These are phyloP conservation scores for Nothura maculosa DNA, from an alignment of 2,797 vertebrate genomes.

Conservation along the genomic window DNA sequence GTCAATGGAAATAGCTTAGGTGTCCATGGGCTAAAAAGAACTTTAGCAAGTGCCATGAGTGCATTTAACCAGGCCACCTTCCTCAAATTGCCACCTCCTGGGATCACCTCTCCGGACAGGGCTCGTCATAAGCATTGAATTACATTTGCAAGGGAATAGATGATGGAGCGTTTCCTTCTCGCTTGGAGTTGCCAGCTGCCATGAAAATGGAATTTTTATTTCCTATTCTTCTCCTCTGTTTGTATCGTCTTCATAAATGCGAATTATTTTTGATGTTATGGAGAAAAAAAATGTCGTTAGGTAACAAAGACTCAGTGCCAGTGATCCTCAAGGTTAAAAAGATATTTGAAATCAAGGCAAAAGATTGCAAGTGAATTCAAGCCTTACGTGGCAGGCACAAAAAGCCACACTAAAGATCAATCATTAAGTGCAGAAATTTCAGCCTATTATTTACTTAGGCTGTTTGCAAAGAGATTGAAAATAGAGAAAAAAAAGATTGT, in stretches of 20 bases:
- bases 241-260: conserved; percentile 32
- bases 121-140: background rate
- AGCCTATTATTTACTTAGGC: conserved; percentile 4
- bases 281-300: conserved; percentile 59
- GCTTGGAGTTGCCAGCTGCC: conserved; percentile 27
- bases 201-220: conserved; percentile 59
- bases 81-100: background rate
- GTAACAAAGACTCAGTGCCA: conserved; percentile 61
- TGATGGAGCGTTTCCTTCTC: conserved; percentile 29
- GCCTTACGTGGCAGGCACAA: conserved; percentile 28
- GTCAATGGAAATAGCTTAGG: background rate
- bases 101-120: background rate
- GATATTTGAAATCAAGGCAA: conserved; percentile 65
- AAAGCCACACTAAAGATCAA: conserved; percentile 40
- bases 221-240: background rate
- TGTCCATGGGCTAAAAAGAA: background rate
- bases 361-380: conserved; percentile 43
- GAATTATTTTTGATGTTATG: conserved; percentile 64
- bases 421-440: conserved; percentile 52
- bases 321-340: conserved; percentile 55
- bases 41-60: background rate
- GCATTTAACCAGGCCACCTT: background rate
- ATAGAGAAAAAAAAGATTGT: background rate
- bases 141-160: conserved; percentile 23
- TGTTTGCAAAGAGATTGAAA: background rate